Base-by-base conservation (phyloP, 2,888 invertebrate genomes). In the Ormyrus rosae region DNA sequence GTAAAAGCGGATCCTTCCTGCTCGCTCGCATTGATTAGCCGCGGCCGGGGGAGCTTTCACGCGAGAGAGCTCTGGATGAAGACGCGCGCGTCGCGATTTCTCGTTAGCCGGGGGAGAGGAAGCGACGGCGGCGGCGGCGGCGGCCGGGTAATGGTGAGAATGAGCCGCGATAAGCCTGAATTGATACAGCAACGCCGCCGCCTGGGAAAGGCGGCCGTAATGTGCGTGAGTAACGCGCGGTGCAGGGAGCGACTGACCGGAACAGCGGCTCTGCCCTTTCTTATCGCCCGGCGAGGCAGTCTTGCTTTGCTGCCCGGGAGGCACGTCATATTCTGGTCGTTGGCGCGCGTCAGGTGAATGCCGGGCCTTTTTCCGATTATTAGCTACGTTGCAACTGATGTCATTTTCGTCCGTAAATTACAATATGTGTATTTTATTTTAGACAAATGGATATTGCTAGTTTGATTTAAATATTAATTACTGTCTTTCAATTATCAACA, bases 131-230 rank as follows among this genome's bases (percentile, higher is more conserved):
- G 50, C 46, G 48, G 48, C n/a, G 48, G 50, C 46, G 48, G 34
- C 71, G 46, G 70, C 34, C 55, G 60, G 9, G 63, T 82, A 77
- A 76, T 82, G 79, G 78, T 82, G 81, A 82, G 79, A 76, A 82
- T 69, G 79, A 73, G 71, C 74, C 58, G 73, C 75, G 81, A 71
- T 79, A 81, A 81, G 79, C 63, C 72, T 72, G n/a, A 51, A 78
- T 78, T 71, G 78, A 78, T 78, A 78, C 67, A 67, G 55, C 56
- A 34, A 34, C 34, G 48, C 65, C 10, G 11, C 6, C 13, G 9
- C 51, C 45, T 61, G 75, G 51, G 65, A 74, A 67, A 76, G 53
- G 58, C 61, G 34, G 34, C 60, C 34, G 34, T 34, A 34, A 34
- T 50, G 64, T 19, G 45, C 6, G 45, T 55, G 10, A 7, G 50